A percentile compares a stretch with the other conserved stretches of the same genome.
Evolutionary conservation across 2,888 invertebrate species (phyloP).

Genomic region (Corythucha ciliata): DNA sequence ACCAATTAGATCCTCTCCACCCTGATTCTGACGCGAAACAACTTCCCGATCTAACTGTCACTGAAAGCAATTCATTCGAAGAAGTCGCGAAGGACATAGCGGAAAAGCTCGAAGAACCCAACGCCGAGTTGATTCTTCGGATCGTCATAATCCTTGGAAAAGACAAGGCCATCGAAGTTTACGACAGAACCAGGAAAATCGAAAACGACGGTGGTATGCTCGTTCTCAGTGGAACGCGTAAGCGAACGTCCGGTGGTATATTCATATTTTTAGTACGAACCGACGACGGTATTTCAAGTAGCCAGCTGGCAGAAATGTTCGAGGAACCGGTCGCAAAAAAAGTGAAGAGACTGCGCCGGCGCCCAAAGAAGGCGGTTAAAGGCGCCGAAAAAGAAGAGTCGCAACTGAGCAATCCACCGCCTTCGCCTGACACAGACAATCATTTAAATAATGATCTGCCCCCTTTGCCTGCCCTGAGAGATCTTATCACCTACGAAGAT

Average conservation of each 20-base stretch:
- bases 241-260: conserved; percentile 27
- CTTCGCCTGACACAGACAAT: conserved; percentile 24
- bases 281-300: conserved; percentile 18
- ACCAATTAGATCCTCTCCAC: conserved; percentile 9
- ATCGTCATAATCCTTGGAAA: conserved; percentile 27
- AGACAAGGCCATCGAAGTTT: conserved; percentile 23
- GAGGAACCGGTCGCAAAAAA: conserved; percentile 14
- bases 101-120: conserved; percentile 22
- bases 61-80: conserved; percentile 23
- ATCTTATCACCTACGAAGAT: conserved; percentile 18
- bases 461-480: conserved; percentile 18
- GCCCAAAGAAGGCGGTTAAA: conserved; percentile 15
- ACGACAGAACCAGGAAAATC: conserved; percentile 24
- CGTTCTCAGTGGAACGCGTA: conserved; percentile 24
- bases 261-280: conserved; percentile 26
- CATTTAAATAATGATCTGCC: conserved; percentile 12
- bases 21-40: conserved; percentile 19
- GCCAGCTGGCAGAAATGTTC: conserved; percentile 25
- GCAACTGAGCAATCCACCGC: conserved; percentile 26
- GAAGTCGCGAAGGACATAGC: conserved; percentile 27
- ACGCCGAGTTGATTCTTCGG: conserved; percentile 20
- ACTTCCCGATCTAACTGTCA: conserved; percentile 16
- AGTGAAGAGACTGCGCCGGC: not conserved
- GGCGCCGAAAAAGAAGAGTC: conserved; percentile 14
- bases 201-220: conserved; percentile 27